A percentile compares a stretch with the other conserved stretches of the same genome.
Evolutionary conservation across 2,797 vertebrate genomes (phyloP).

Genomic region (Dromococcyx pavoninus): DNA sequence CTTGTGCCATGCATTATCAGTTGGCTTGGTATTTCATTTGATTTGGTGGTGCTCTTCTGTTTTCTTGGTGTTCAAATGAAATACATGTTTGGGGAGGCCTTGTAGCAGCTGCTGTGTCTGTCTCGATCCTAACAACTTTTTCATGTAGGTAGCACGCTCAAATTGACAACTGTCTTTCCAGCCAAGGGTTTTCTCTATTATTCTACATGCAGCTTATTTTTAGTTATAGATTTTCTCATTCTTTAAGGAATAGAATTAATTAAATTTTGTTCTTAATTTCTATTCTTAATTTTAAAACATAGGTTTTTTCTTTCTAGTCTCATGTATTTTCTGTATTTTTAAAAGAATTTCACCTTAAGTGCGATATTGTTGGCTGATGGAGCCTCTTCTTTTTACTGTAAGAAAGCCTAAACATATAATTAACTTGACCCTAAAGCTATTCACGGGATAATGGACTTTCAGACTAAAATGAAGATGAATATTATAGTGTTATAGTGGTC

Average conservation of each 20-base stretch:
- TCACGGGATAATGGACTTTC: background rate
- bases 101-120: background rate
- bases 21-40: background rate
- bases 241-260: background rate
- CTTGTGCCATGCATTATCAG: background rate
- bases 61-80: background rate
- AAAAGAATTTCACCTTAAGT: background rate
- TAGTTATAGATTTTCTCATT: background rate
- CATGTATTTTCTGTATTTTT: background rate
- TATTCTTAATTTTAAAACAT: background rate
- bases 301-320: background rate
- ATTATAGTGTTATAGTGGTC: background rate
- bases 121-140: slow-evolving; percentile 1
- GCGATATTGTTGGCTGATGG: background rate
- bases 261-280: background rate
- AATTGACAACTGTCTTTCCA: background rate
- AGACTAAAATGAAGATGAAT: background rate
- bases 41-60: background rate
- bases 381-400: background rate
- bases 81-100: background rate
- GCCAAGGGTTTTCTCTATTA: background rate
- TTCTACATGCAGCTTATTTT: background rate
- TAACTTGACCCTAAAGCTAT: background rate
- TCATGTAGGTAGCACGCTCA: background rate
- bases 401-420: background rate